Evolutionary conservation across 2,113 vertebrate species (phyloP).

Genomic region (Hucho hucho): DNA sequence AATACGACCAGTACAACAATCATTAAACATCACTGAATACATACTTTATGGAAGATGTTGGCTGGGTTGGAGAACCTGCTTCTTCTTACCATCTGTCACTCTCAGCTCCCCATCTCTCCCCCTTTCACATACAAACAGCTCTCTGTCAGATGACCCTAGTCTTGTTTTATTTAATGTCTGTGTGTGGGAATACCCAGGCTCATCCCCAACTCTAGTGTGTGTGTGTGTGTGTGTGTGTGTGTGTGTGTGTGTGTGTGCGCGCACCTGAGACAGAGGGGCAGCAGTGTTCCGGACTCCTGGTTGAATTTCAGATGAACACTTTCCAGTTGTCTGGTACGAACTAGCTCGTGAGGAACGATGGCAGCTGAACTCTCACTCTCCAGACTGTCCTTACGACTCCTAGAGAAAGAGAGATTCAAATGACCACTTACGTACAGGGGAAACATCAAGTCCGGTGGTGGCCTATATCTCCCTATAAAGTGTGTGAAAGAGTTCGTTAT

Average conservation of each 20-base stretch:
- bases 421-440: not conserved
- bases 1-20: not conserved
- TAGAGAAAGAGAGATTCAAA: slow-evolving; percentile 41
- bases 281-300: slow-evolving; percentile 95
- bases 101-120: not conserved
- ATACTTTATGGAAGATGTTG: too few relatives aligned
- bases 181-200: too few relatives aligned
- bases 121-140: slow-evolving; percentile 19
- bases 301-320: slow-evolving; percentile 98
- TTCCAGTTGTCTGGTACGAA: slow-evolving; percentile 93
- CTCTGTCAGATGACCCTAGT: not conserved
- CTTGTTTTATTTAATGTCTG: too few relatives aligned
- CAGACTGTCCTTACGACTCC: slow-evolving; percentile 96
- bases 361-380: slow-evolving; percentile 95
- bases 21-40: too few relatives aligned
- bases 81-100: not conserved
- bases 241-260: not conserved
- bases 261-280: slow-evolving; percentile 96
- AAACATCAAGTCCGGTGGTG: not conserved
- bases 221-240: too few relatives aligned
- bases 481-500: not conserved
- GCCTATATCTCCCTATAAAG: not conserved
- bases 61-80: too few relatives aligned
- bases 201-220: not conserved
- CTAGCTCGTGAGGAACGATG: slow-evolving; percentile 93